phyloP scores from a whole-genome alignment of 2,113 vertebrate species.

The Myotis yumanensis region DNA sequence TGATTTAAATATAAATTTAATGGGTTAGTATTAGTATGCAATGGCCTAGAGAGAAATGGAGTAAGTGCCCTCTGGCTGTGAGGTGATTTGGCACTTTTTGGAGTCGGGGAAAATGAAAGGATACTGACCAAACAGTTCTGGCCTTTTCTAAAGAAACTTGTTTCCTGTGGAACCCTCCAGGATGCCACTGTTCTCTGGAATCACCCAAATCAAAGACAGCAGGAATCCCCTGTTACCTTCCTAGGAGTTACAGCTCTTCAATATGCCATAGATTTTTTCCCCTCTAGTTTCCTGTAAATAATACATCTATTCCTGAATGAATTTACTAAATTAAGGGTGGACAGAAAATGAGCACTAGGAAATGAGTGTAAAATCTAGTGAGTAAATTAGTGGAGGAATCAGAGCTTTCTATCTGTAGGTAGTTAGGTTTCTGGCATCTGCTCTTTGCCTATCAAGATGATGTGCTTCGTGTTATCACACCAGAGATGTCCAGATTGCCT shows the following conservation, averaged over 20 bases:
- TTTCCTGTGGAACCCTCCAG: neutral
- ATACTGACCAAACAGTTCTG: neutral
- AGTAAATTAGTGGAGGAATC: neutral
- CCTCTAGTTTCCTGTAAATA: neutral
- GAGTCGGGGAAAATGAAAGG: neutral
- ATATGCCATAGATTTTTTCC: neutral
- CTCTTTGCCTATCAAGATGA: neutral
- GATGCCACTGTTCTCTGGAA: neutral
- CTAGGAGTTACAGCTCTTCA: neutral
- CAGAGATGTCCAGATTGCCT: neutral
- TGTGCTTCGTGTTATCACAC: neutral
- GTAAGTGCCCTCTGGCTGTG: neutral
- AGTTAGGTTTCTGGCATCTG: neutral
- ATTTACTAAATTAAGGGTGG: neutral
- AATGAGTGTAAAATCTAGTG: neutral
- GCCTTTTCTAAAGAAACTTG: neutral
- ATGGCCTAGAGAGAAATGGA: neutral
- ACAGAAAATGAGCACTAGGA: neutral
- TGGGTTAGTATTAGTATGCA: constrained; percentile 38
- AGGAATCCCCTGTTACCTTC: neutral
- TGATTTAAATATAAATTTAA: constrained; percentile 45
- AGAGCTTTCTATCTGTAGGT: neutral
- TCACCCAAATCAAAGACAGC: neutral
- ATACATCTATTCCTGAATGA: neutral
- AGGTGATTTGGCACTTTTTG: neutral